Evolutionary conservation across 37 sponge, comb jelly and placozoan genomes (phyloP).

Genomic region (Dysidea cf. avara): DNA sequence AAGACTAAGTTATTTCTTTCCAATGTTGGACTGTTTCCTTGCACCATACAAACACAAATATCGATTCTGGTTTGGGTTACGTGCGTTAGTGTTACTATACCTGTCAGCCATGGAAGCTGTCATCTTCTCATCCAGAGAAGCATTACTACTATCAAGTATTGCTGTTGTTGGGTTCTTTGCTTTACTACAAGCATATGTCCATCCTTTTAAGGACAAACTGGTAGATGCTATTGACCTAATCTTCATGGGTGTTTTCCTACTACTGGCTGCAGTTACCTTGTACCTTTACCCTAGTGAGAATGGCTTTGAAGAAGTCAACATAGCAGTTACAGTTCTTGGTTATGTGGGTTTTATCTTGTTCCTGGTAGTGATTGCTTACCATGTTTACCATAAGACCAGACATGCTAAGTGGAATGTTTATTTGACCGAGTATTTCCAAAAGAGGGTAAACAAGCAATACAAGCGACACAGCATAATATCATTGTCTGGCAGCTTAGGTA

Average conservation of each 20-base stretch:
- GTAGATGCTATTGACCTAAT: slow-evolving; percentile 19
- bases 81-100: background rate
- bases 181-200: slow-evolving; percentile 17
- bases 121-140: background rate
- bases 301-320: background rate
- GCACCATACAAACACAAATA: slow-evolving; percentile 44
- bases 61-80: slow-evolving; percentile 45
- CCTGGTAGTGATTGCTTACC: background rate
- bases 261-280: background rate
- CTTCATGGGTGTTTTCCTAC: slow-evolving; percentile 15
- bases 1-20: background rate
- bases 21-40: slow-evolving; percentile 23
- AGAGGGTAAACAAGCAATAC: no score
- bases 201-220: slow-evolving; percentile 20
- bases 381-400: background rate
- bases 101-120: slow-evolving; percentile 8
- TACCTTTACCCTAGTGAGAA: background rate
- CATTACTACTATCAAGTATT: slow-evolving; percentile 3
- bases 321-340: slow-evolving; percentile 2
- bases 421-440: no score
- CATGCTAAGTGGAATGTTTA: no score
- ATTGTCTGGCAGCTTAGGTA: no score
- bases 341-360: background rate
- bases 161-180: no score
- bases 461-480: no score